phyloP scores from a whole-genome alignment of 1,140 invertebrate genomes.

The Oppia nitens region DNA sequence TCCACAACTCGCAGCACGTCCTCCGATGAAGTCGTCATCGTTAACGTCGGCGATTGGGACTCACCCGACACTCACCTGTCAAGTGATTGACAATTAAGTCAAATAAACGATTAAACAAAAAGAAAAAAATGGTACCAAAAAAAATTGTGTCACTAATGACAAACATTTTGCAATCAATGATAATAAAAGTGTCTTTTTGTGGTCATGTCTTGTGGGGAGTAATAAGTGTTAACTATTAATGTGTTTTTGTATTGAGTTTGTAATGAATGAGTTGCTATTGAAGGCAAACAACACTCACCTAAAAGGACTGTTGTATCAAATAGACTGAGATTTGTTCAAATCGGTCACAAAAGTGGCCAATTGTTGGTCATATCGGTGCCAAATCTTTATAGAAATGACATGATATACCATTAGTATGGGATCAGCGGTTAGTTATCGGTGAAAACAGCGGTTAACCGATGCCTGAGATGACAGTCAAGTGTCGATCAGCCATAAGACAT shows the following conservation, averaged over 20 bases:
- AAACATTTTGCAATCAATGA: background rate
- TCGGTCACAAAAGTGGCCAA: no score
- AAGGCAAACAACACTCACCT: no score
- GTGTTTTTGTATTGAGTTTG: no score
- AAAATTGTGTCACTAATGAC: background rate
- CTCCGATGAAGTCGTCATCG: slow-evolving; percentile 36
- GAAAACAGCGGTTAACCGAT: background rate
- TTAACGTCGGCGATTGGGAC: background rate
- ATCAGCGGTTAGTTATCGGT: background rate
- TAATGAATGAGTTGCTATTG: no score
- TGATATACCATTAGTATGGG: background rate
- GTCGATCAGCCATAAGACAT: background rate
- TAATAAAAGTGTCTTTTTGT: background rate
- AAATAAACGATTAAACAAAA: background rate
- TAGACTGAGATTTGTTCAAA: no score
- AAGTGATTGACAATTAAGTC: background rate
- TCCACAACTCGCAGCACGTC: slow-evolving; percentile 80
- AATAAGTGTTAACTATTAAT: no score
- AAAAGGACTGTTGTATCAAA: no score
- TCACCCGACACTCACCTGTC: background rate
- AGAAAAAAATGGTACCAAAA: background rate
- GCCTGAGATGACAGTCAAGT: background rate
- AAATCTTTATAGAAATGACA: no score
- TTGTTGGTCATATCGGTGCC: no score
- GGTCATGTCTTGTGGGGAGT: no score